Base-by-base conservation (phyloP, 2,797 vertebrate genomes). In the Gallirallus australis region DNA sequence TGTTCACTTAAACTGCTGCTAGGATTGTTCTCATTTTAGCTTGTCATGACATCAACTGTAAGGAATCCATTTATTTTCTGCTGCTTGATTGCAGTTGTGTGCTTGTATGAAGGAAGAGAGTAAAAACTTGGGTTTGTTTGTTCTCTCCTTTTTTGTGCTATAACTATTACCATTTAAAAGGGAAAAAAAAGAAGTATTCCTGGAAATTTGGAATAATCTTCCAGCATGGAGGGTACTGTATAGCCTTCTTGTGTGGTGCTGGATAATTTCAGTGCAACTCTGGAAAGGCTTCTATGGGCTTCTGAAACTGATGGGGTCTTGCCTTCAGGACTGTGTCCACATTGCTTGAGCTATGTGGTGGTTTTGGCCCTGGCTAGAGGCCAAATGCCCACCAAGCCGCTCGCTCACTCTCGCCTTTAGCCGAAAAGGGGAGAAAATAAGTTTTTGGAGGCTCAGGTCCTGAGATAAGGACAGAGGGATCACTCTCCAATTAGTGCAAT, bases 191-290 rank as follows among this genome's bases (percentile, higher is more conserved):
- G 40, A 27, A 11, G 1, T 18, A 10, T 7, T 64, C 6, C 27
- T 60, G 63, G 31, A 70, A 60, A 45, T 1, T 35, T 12, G n/a
- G 9, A 42, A 15, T 89, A 48, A 54, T 60, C 21, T 56, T 7
- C 45, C 27, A 40, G 13, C 0, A 0, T 70, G 40, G 61, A 37
- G 28, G 12, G 40, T 76, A 16, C 12, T 40, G 14, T 61, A 25
- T n/a, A 72, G 25, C 15, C 66, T 85, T 65, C 24, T 42, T 15
- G 4, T 42, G 21, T 54, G 19, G 21, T 50, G 23, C 17, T 48
- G 25, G 4, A 28, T 82, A 30, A 57, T 71, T 82, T 77, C 64
- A 33, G 0, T 50, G 27, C 14, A 42, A 2, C 18, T 65, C n/a
- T 66, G 30, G 30, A 61, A 73, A n/a, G 23, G 40, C 5, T 52